Conservation (phyloP, 1,140 invertebrate species). For the Arion vulgaris region DNA sequence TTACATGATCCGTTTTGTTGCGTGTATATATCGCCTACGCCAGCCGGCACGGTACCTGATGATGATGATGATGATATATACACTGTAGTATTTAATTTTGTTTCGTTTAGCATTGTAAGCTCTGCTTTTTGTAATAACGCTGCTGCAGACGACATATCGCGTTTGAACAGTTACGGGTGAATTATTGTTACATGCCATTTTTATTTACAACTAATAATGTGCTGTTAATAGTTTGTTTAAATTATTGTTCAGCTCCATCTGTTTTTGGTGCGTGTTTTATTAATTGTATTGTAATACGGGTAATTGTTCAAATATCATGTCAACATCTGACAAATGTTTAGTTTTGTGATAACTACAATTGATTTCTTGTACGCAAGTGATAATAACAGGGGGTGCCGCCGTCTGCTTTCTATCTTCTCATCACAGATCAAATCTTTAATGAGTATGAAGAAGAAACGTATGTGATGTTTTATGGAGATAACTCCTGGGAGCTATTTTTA, state of each 20-base stretch:
- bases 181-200: not conserved
- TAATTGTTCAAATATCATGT: not conserved
- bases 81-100: not conserved
- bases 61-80: no score
- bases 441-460: no score
- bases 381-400: no score
- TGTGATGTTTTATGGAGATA: no score
- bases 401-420: no score
- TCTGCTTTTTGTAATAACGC: not conserved
- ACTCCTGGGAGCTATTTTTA: no score
- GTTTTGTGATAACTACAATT: not conserved
- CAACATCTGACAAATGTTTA: not conserved
- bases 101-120: not conserved
- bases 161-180: not conserved
- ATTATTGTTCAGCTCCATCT: not conserved
- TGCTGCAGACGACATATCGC: not conserved
- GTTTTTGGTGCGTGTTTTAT: not conserved
- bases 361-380: not conserved
- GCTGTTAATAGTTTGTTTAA: not conserved
- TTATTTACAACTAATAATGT: not conserved
- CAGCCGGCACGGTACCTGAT: no score
- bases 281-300: conserved; percentile 5
- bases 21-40: no score
- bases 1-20: not conserved
- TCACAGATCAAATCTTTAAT: no score